phyloP scores from a whole-genome alignment of 1,140 invertebrate species.

The Lepidurus couesii region DNA sequence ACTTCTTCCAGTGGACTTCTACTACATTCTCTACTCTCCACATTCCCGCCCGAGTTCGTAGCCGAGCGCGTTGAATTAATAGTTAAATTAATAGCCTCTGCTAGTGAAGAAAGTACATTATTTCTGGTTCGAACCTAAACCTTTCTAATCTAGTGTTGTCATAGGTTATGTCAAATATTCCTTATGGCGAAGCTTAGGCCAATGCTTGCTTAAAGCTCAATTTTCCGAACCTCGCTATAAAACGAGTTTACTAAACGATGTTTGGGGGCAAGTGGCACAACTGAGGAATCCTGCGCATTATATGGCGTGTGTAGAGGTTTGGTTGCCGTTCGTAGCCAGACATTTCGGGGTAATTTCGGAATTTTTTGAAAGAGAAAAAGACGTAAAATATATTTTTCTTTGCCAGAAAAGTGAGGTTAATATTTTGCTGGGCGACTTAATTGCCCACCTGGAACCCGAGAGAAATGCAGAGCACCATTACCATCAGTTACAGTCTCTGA shows the following conservation, averaged over 20 bases:
- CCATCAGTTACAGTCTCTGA: conserved; percentile 65
- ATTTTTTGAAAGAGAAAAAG: conserved; percentile 23
- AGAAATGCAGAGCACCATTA: conserved; percentile 69
- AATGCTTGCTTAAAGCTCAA: conserved; percentile 60
- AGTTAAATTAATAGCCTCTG: conserved; percentile 22
- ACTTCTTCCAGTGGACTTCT: conserved; percentile 33
- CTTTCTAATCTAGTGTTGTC: not conserved
- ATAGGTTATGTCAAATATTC: conserved; percentile 39
- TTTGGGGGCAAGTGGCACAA: conserved; percentile 71
- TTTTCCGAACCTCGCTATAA: conserved; percentile 58
- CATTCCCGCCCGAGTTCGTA: conserved; percentile 28
- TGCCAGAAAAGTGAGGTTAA: conserved; percentile 71
- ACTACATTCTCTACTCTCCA: conserved; percentile 23
- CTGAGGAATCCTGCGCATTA: conserved; percentile 68
- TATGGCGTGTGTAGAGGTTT: conserved; percentile 75
- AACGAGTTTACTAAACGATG: conserved; percentile 56
- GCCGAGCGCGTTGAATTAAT: conserved; percentile 22
- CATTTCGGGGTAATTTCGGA: conserved; percentile 68
- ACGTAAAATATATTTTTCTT: not conserved
- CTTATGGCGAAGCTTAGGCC: conserved; percentile 55
- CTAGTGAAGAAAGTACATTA: not conserved
- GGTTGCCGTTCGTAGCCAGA: conserved; percentile 79
- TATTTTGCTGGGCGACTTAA: conserved; percentile 74
- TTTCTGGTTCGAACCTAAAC: not conserved
- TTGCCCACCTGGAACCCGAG: conserved; percentile 64